phyloP scores from a whole-genome alignment of 2,888 invertebrate genomes.

The Drosophila niveifrons region DNA sequence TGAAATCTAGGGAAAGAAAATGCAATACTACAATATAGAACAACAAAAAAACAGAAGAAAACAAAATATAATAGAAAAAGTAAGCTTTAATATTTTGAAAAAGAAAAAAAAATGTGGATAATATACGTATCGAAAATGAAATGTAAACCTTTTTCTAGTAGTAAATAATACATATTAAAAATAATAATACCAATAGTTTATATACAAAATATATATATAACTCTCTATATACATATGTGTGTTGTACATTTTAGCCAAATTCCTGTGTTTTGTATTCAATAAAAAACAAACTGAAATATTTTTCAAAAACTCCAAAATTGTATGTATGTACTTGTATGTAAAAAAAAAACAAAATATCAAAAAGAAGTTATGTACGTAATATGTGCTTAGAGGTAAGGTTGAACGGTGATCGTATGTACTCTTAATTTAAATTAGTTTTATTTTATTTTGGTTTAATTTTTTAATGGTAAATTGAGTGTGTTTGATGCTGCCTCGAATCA shows the following conservation, averaged over 20 bases:
- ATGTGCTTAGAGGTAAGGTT: conserved; percentile 59
- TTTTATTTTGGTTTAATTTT: conserved; percentile 12
- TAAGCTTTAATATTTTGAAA: conserved; percentile 69
- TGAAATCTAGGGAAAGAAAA: conserved; percentile 58
- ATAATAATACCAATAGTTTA: conserved; percentile 57
- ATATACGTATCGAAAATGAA: conserved; percentile 31
- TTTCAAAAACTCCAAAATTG: conserved; percentile 54
- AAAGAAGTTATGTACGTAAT: conserved; percentile 49
- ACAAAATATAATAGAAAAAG: conserved; percentile 40
- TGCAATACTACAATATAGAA: conserved; percentile 66
- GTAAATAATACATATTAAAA: conserved; percentile 41
- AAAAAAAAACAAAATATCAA: conserved; percentile 7
- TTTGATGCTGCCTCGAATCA: conserved; percentile 50
- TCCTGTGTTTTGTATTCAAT: conserved; percentile 75
- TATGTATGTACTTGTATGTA: conserved; percentile 64
- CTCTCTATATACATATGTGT: conserved; percentile 71
- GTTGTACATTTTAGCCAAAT: conserved; percentile 79
- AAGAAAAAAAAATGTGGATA: conserved; percentile 1
- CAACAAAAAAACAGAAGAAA: not conserved
- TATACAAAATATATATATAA: conserved; percentile 54
- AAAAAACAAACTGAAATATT: conserved; percentile 63
- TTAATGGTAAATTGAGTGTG: conserved; percentile 46
- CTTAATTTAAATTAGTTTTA: conserved; percentile 9
- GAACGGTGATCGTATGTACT: conserved; percentile 49
- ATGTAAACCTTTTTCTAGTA: conserved; percentile 69